Base-by-base conservation (phyloP, 2,113 vertebrate species). In the Rhinogobius similis region DNA sequence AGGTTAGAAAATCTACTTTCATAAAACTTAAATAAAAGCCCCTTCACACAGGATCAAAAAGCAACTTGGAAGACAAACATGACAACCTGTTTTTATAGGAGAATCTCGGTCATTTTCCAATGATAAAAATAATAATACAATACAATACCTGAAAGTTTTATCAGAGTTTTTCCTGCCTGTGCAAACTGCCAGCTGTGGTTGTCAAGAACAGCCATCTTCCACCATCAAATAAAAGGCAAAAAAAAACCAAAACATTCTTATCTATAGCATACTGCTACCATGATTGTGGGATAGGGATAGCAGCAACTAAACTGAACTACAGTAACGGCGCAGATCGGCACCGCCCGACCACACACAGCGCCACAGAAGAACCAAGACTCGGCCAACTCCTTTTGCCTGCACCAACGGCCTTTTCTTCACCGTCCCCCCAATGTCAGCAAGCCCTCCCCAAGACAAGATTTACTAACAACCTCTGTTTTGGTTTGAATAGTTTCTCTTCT, bases 101-200 rank as follows among this genome's bases (percentile, higher is more conserved):
- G 1, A 41, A 41, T 39, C 38, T 39, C 11, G 39, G 12, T 41
- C 5, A 41, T 41, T 41, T 41, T 48, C n/a, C n/a, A n/a, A n/a
- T n/a, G n/a, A n/a, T n/a, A n/a, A n/a, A n/a, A n/a, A n/a, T n/a
- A 52, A 52, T 8, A 44, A 12, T 21, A 46, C 0, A 70, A 59
- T 73, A 75, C 69, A 68, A 39, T 84, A 92, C 90, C 90, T 90
- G 90, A 86, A 39, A 92, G 82, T 72, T 78, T 86, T 82, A 92
- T 92, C 61, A 90, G 77, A 41, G 75, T 85, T 79, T 80, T 90
- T 58, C 89, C 91, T 50, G 84, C 84, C 76, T 91, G 89, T 29
- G 90, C 90, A 7, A 81, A 92, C 73, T 90, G 90, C 90, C 89
- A 90, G 76, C 89, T 89, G 83, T 92, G 90, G 80, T 89, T 92